These are phyloP conservation scores for Cryptus viduatorius DNA, from an alignment of 2,888 invertebrate species.

Conservation along the genomic window DNA sequence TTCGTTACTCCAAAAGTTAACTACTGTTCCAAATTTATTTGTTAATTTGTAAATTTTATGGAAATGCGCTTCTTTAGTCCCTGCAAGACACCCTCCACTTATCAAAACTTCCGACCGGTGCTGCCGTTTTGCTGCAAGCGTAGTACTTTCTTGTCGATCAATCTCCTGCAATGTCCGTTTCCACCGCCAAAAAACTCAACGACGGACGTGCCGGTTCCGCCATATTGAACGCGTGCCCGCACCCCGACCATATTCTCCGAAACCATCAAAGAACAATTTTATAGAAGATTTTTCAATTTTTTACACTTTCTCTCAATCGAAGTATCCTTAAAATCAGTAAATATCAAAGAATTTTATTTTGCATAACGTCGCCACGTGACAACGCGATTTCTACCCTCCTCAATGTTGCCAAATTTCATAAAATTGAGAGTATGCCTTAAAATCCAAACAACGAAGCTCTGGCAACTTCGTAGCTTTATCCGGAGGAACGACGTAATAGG, in stretches of 20 bases:
- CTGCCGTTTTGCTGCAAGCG: constrained; percentile 9
- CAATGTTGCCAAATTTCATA: constrained; percentile 37
- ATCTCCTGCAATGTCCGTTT: constrained; percentile 30
- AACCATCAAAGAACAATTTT: background rate
- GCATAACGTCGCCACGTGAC: constrained; percentile 19
- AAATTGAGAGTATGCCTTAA: constrained; percentile 35
- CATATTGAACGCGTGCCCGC: constrained; percentile 52
- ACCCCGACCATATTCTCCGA: background rate
- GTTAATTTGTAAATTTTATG: background rate
- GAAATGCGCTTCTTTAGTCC: background rate
- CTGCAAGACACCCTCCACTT: background rate
- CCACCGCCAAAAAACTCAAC: constrained; percentile 35
- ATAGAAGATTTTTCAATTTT: constrained; percentile 35
- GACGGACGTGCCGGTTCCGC: constrained; percentile 58
- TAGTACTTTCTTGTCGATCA: background rate
- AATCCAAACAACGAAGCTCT: background rate
- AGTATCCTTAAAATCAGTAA: background rate
- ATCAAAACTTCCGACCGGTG: background rate
- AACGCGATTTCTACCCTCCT: constrained; percentile 9
- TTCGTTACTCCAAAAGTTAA: background rate
- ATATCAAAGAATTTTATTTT: background rate
- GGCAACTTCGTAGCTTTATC: constrained; percentile 32
- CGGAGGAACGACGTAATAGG: constrained; percentile 45
- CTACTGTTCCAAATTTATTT: background rate
- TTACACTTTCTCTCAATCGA: background rate